A percentile compares a stretch with the other conserved stretches of the same genome.
Evolutionary conservation across 1,140 invertebrate species (phyloP).

Genomic region (Pseudomyrmex gracilis): DNA sequence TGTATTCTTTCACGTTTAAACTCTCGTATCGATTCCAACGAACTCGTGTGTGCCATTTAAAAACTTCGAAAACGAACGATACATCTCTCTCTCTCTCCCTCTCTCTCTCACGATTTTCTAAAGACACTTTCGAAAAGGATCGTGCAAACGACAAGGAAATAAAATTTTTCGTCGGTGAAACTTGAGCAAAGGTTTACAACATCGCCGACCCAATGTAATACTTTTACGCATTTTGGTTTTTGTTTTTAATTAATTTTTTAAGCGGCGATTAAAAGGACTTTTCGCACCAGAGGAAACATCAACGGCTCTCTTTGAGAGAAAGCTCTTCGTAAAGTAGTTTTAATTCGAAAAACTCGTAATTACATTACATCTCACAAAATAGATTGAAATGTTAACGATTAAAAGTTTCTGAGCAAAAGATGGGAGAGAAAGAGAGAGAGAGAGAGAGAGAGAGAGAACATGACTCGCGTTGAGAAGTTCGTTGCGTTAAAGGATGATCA

Average conservation of each 20-base stretch:
- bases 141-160: background rate
- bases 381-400: slow-evolving; percentile 1
- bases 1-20: background rate
- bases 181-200: slow-evolving; percentile 3
- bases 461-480: background rate
- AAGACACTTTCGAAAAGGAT: slow-evolving; percentile 9
- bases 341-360: background rate
- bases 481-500: slow-evolving; percentile 5
- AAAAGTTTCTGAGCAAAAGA: background rate
- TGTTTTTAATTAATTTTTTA: too few species aligned
- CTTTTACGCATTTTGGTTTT: slow-evolving; percentile 1
- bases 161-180: slow-evolving; percentile 24
- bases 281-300: slow-evolving; percentile 4
- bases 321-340: slow-evolving; percentile 15
- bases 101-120: slow-evolving; percentile 11
- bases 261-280: slow-evolving; percentile 1
- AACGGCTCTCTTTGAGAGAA: background rate
- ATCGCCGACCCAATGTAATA: background rate
- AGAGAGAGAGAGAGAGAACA: background rate
- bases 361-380: background rate
- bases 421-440: background rate
- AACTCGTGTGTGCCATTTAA: slow-evolving; percentile 24
- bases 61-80: background rate
- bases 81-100: too few species aligned
- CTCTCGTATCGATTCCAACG: background rate